A percentile compares a stretch with the other conserved stretches of the same genome.
phyloP scores from a whole-genome alignment of 2,113 vertebrate species.

The Tauraco erythrolophus region DNA sequence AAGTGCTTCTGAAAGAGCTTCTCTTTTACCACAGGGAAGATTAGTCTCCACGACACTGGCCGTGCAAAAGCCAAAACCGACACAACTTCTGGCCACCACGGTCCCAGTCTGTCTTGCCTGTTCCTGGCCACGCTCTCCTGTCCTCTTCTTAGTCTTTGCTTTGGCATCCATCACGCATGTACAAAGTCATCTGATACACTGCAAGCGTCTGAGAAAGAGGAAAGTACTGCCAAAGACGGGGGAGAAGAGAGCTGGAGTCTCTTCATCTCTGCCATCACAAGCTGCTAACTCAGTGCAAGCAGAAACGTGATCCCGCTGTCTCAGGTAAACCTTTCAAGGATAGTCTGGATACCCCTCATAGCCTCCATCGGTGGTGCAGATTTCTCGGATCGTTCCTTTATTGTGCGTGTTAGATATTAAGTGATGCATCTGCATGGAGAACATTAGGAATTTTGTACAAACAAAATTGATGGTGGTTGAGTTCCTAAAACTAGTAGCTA shows the following conservation, averaged over 20 bases:
- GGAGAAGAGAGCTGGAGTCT: not conserved
- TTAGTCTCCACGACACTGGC: not conserved
- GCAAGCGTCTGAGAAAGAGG: rapidly evolving
- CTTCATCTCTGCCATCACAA: not conserved
- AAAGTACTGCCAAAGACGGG: not conserved
- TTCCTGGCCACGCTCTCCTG: not conserved
- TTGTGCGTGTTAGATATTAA: not conserved
- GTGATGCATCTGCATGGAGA: not conserved
- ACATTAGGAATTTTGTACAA: not conserved
- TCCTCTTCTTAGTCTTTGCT: not conserved
- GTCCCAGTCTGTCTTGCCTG: not conserved
- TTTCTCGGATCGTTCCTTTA: not conserved
- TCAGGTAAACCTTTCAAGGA: not conserved
- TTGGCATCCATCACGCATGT: rapidly evolving
- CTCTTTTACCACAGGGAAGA: not conserved
- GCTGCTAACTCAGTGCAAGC: not conserved
- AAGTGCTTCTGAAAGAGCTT: not conserved
- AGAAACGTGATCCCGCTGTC: rapidly evolving
- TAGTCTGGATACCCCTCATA: not conserved
- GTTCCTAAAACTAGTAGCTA: not conserved
- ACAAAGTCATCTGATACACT: not conserved
- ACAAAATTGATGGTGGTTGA: not conserved
- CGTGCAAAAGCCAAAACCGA: rapidly evolving
- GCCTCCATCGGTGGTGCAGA: rapidly evolving
- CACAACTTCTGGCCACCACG: rapidly evolving